Percentiles rank a stretch among this genome's conserved stretches.
Evolutionary conservation across 2,797 vertebrate species (phyloP).

Genomic region (Anisognathus igniventris): DNA sequence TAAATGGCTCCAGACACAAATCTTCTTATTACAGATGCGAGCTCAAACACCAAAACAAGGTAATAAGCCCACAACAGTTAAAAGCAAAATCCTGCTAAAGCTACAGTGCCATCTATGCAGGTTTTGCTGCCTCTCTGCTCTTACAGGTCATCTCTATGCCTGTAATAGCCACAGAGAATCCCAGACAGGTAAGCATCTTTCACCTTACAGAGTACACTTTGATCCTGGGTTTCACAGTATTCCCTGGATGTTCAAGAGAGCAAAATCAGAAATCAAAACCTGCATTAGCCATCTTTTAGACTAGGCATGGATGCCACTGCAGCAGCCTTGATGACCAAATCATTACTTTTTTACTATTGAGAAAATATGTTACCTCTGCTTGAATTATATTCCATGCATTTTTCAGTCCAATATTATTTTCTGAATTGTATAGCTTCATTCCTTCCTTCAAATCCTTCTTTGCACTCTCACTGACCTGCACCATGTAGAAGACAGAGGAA

Average conservation of each 20-base stretch:
- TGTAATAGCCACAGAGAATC: background rate
- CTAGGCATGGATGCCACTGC: background rate
- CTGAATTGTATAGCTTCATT: constrained; percentile 91
- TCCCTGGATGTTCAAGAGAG: background rate
- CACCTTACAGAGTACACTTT: background rate
- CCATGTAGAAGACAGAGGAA: background rate
- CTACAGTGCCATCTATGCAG: background rate
- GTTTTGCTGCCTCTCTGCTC: background rate
- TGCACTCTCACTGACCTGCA: constrained; percentile 92
- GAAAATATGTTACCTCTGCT: constrained; percentile 83
- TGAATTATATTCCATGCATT: constrained; percentile 99
- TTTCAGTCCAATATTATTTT: constrained; percentile 93
- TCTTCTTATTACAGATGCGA: background rate
- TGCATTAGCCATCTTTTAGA: background rate
- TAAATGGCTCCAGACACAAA: background rate
- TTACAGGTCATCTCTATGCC: background rate
- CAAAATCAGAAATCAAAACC: background rate
- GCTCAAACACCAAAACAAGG: background rate
- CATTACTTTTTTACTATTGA: background rate
- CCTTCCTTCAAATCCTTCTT: constrained; percentile 94
- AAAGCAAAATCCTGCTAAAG: background rate
- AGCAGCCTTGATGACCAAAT: background rate
- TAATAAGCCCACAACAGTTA: background rate
- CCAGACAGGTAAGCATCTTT: background rate
- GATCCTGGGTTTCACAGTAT: background rate